These are phyloP conservation scores for Cuniculus paca DNA, from an alignment of 2,797 vertebrate species.

Conservation along the genomic window DNA sequence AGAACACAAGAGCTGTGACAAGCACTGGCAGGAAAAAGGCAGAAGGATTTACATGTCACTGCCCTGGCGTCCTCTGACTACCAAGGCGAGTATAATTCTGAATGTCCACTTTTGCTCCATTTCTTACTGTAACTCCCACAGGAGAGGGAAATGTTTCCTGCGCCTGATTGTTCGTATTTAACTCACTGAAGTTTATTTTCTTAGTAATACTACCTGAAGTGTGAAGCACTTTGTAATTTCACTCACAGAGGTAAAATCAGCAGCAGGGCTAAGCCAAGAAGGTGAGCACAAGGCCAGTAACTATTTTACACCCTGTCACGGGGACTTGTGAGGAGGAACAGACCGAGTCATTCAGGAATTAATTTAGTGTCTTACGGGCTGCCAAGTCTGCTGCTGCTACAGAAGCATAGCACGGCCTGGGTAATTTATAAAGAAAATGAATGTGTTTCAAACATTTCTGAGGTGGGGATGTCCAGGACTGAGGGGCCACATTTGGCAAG, in stretches of 20 bases:
- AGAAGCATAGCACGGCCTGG: background rate
- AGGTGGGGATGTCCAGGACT: background rate
- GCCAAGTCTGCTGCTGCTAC: background rate
- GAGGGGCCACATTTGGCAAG: background rate
- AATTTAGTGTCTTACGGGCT: background rate
- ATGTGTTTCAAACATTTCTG: background rate
- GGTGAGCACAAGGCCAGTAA: background rate
- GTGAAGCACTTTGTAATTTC: constrained; percentile 25
- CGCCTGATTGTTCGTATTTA: background rate
- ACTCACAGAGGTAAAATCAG: constrained; percentile 47
- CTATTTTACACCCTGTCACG: background rate
- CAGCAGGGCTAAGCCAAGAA: background rate
- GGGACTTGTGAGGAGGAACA: background rate
- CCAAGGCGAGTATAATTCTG: background rate
- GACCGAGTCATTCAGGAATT: background rate
- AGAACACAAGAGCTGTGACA: background rate
- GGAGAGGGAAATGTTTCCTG: background rate
- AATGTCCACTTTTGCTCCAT: background rate
- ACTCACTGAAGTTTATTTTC: background rate
- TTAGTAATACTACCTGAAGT: background rate
- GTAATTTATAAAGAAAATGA: background rate
- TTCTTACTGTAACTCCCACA: background rate
- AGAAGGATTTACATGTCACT: background rate
- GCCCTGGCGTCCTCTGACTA: background rate
- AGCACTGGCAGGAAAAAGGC: background rate